phyloP scores from a whole-genome alignment of 2,113 vertebrate genomes.

The Acrocephalus arundinaceus region DNA sequence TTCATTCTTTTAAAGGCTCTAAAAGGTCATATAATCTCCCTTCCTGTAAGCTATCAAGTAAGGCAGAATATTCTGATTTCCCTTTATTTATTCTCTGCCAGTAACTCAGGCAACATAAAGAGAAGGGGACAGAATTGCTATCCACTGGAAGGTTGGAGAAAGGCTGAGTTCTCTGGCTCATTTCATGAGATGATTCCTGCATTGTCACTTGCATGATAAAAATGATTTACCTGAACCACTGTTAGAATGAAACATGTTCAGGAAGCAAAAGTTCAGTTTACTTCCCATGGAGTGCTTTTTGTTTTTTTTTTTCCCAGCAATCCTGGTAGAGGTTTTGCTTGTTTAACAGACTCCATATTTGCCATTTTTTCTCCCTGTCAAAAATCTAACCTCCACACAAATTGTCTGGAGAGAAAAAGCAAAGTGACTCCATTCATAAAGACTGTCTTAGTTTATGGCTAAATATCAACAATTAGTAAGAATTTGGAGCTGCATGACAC shows the following conservation, averaged over 20 bases:
- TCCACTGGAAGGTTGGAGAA: background rate
- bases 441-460: background rate
- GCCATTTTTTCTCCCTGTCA: background rate
- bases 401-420: background rate
- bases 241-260: background rate
- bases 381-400: background rate
- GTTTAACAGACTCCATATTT: background rate
- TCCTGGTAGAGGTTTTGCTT: background rate
- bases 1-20: background rate
- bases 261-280: background rate
- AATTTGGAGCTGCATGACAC: background rate
- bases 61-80: background rate
- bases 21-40: background rate
- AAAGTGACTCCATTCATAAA: background rate
- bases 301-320: accelerated
- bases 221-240: background rate
- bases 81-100: background rate
- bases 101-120: background rate
- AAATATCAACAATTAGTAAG: background rate
- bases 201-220: background rate
- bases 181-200: background rate
- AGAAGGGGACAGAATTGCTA: background rate
- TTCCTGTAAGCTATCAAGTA: background rate
- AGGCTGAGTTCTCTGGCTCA: background rate
- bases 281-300: background rate